Conservation (phyloP, 2,113 vertebrate species). For the Gulo gulo region DNA sequence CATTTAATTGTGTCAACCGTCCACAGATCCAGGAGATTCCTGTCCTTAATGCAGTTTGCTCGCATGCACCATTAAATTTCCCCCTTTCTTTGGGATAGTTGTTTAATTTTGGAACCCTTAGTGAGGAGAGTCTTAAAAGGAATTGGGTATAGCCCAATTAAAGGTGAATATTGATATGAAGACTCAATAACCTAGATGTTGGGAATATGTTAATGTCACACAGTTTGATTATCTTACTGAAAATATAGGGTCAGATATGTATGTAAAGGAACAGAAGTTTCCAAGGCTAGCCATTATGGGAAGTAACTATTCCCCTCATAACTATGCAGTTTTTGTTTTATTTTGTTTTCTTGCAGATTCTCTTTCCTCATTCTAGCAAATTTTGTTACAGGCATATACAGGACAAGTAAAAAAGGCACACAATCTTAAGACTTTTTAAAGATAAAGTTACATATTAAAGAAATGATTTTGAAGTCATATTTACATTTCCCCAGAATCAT, state of each 20-base stretch:
- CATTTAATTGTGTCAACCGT: not conserved
- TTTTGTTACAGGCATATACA: not conserved
- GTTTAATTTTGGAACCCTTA: conserved; percentile 21
- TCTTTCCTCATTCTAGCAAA: conserved; percentile 7
- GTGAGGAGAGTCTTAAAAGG: not conserved
- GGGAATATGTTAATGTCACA: not conserved
- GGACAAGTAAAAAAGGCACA: not conserved
- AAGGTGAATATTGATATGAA: not conserved
- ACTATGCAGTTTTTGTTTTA: not conserved
- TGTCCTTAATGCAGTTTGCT: not conserved
- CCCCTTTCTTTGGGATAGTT: not conserved
- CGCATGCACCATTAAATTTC: not conserved
- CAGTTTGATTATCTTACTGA: not conserved
- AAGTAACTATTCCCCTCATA: not conserved
- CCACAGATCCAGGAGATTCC: not conserved
- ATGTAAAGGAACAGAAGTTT: not conserved
- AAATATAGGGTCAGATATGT: not conserved
- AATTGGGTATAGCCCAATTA: not conserved
- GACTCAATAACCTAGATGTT: not conserved
- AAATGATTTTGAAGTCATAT: conserved; percentile 5
- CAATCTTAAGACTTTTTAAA: not conserved
- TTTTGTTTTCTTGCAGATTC: not conserved
- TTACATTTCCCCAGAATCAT: not conserved
- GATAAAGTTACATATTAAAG: not conserved
- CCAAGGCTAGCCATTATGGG: not conserved